Percentiles rank a stretch among this genome's conserved stretches.
phyloP scores from a whole-genome alignment of 2,113 vertebrate genomes.

The Loxodonta africana region DNA sequence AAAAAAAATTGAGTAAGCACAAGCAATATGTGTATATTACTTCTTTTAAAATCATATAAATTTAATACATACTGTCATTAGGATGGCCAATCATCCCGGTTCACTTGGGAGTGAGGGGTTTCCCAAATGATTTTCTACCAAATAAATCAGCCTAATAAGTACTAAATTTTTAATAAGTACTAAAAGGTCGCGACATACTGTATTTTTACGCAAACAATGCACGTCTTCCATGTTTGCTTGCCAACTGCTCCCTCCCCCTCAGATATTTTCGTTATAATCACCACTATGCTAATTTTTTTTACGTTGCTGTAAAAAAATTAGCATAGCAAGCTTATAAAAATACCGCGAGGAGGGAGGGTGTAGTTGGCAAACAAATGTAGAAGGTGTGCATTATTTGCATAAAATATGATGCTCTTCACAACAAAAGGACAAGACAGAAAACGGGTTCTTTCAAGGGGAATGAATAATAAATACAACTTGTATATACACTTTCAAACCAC shows the following conservation, averaged over 20 bases:
- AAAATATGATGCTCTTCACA: neutral
- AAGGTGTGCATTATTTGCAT: too few species aligned
- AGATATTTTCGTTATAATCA: too few species aligned
- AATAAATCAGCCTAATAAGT: conserved; percentile 32
- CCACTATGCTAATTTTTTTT: too few species aligned
- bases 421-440: neutral
- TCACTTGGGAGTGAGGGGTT: neutral
- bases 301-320: too few species aligned
- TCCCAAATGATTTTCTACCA: neutral
- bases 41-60: neutral
- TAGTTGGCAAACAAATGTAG: too few species aligned
- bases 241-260: too few species aligned
- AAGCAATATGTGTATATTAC: neutral
- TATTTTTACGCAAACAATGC: too few species aligned
- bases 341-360: too few species aligned
- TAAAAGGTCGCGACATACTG: neutral
- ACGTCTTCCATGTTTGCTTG: too few species aligned
- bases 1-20: neutral
- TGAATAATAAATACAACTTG: conserved; percentile 26
- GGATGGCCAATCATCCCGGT: neutral
- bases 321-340: too few species aligned
- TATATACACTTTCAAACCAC: conserved; percentile 22
- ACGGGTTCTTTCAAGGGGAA: conserved; percentile 12
- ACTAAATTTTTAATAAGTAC: conserved; percentile 11
- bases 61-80: neutral